Percentiles rank a stretch among this genome's conserved stretches.
Evolutionary conservation across 2,797 vertebrate species (phyloP).

Genomic region (Tauraco hartlaubi): DNA sequence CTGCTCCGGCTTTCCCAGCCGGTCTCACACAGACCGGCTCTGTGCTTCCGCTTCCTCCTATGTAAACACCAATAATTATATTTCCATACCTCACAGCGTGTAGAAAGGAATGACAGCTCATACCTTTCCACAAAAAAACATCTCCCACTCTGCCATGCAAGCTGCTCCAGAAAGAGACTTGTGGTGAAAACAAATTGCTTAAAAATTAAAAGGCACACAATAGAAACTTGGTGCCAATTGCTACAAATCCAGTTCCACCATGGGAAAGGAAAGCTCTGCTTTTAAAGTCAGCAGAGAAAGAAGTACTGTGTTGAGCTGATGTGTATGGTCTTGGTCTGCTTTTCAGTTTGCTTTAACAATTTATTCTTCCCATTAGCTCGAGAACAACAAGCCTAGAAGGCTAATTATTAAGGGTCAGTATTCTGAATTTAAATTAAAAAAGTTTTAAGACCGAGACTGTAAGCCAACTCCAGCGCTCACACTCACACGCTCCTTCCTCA

Average conservation of each 20-base stretch:
- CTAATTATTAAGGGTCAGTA: neutral
- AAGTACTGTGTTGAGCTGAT: neutral
- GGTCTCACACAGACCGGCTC: neutral
- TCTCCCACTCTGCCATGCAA: neutral
- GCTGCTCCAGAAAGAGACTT: conserved; percentile 30
- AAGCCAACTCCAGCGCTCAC: neutral
- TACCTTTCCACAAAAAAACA: neutral
- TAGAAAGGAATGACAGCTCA: conserved; percentile 40
- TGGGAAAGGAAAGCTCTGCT: neutral
- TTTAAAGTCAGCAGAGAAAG: neutral
- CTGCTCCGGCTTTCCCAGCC: neutral
- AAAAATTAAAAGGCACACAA: conserved; percentile 47
- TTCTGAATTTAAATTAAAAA: neutral
- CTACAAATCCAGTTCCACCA: neutral
- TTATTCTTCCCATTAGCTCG: neutral
- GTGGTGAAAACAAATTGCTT: conserved; percentile 25
- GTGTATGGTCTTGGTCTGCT: neutral
- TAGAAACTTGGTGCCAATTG: neutral
- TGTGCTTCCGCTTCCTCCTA: conserved; percentile 49
- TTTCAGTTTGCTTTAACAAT: neutral
- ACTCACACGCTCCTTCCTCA: neutral
- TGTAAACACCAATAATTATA: conserved; percentile 42
- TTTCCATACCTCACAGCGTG: conserved; percentile 47
- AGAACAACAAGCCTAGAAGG: neutral
- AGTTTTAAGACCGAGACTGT: neutral